Base-by-base conservation (phyloP, 2,797 vertebrate genomes). In the Coregonus ussuriensis region DNA sequence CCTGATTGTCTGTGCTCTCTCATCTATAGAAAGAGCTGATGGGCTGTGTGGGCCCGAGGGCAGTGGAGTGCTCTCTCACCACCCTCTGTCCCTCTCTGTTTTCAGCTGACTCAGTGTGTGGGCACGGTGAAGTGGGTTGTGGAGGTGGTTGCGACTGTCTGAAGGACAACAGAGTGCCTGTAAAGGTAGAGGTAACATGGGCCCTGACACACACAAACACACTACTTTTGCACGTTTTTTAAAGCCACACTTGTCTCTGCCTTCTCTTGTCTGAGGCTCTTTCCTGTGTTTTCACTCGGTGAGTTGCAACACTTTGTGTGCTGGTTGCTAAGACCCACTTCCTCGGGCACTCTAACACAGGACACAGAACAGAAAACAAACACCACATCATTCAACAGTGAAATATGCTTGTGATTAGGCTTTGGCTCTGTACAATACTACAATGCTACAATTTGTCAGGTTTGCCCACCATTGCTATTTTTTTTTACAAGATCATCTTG, bases 291-390 rank as follows among this genome's bases (percentile, higher is more conserved):
- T 11, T 13, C 41, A 11, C 41, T 47, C 41, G 41, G 2, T 47
- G 41, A 47, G 41, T 47, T 47, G 41, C 41, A 47, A 47, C 41
- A 47, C 41, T 47, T 15, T 52, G n/a, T 14, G 1, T 31, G 51
- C 1, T 77, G 47, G 7, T 51, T 6, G 70, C 9, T 11, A 66
- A 78, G 79, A 47, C 14, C 77, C 78, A 84, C 86, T 83, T 89
- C 76, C 84, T 65, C 66, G 79, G 53, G 4, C 62, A 75, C 63
- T 75, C 16, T 18, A 47, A 80, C 65, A 4, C 53, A 37, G 4
- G 68, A 73, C 16, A 74, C 75, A 51, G 67, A 51, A 63, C 51
- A 79, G 33, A 6, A 81, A 77, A 37, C 7, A 0, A 62, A 77
- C 31, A 80, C 4, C 54, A 5, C 72, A 74, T n/a, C 33, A 66